Percentiles rank a stretch among this genome's conserved stretches.
Conservation (phyloP, 2,888 invertebrate species). For the Lasioglossum lativentre region DNA sequence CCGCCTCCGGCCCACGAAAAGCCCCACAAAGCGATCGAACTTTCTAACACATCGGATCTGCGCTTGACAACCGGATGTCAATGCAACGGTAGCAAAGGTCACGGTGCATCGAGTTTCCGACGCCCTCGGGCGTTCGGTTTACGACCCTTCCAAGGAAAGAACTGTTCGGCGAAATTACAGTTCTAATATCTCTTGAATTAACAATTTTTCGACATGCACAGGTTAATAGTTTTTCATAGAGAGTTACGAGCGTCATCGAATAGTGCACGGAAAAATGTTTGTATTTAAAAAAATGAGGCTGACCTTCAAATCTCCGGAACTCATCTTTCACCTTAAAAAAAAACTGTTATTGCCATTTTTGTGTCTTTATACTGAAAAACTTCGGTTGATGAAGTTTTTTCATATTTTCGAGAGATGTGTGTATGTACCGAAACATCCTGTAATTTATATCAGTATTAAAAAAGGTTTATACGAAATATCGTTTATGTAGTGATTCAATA, state of each 20-base stretch:
- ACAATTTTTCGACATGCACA: neutral
- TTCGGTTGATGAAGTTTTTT: neutral
- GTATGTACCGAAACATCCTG: no score
- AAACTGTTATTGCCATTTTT: neutral
- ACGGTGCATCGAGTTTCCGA: slow-evolving; percentile 8
- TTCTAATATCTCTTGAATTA: neutral
- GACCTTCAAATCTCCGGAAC: no score
- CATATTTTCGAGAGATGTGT: no score
- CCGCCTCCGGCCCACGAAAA: slow-evolving; percentile 28
- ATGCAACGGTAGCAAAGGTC: slow-evolving; percentile 48
- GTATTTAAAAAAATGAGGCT: neutral
- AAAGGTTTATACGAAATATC: no score
- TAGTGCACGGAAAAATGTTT: no score
- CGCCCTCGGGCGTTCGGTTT: neutral
- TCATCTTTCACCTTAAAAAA: no score
- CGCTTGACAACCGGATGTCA: slow-evolving; percentile 57
- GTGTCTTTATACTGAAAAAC: neutral
- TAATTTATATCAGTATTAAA: no score
- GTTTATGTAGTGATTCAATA: no score
- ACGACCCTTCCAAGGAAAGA: neutral
- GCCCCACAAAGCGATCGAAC: slow-evolving; percentile 48
- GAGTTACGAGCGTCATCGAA: neutral
- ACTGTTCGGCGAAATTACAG: neutral
- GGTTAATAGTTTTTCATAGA: neutral
- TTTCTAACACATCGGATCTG: slow-evolving; percentile 41